These are phyloP conservation scores for Lasius fuliginosus DNA, from an alignment of 2,888 invertebrate genomes.

Conservation along the genomic window DNA sequence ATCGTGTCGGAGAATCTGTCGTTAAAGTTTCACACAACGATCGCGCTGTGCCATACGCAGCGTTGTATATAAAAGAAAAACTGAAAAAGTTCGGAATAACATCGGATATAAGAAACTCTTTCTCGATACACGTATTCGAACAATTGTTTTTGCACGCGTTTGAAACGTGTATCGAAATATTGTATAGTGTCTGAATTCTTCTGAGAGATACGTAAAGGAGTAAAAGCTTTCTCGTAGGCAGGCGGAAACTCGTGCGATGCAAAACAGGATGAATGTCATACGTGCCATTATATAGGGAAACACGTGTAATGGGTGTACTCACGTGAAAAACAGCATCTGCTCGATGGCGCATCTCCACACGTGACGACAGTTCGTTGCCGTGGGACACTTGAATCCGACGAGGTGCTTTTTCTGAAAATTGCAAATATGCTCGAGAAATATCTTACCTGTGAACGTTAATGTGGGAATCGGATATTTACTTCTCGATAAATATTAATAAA, in stretches of 20 bases:
- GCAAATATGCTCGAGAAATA: slow-evolving; percentile 65
- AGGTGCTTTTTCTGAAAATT: slow-evolving; percentile 95
- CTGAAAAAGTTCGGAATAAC: neutral
- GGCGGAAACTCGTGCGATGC: neutral
- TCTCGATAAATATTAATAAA: neutral
- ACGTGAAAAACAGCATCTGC: slow-evolving; percentile 99
- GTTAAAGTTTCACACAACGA: neutral
- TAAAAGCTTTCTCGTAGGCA: slow-evolving; percentile 6
- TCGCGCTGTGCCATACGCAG: neutral
- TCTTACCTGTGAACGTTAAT: slow-evolving; percentile 46
- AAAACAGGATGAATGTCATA: slow-evolving; percentile 11
- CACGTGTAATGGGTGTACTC: slow-evolving; percentile 85
- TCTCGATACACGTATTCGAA: neutral
- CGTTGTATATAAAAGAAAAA: neutral
- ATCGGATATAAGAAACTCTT: neutral
- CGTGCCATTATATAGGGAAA: slow-evolving; percentile 1
- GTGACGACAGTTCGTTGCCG: slow-evolving; percentile 96
- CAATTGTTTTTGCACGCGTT: neutral
- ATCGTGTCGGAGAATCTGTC: neutral
- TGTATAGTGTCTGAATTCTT: neutral
- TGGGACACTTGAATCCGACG: slow-evolving; percentile 98
- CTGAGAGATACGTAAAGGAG: neutral
- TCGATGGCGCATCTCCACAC: slow-evolving; percentile 99
- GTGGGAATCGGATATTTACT: too few species aligned
- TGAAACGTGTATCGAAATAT: neutral